phyloP scores from a whole-genome alignment of 1,140 invertebrate genomes.

The Sarcophaga bullata region DNA sequence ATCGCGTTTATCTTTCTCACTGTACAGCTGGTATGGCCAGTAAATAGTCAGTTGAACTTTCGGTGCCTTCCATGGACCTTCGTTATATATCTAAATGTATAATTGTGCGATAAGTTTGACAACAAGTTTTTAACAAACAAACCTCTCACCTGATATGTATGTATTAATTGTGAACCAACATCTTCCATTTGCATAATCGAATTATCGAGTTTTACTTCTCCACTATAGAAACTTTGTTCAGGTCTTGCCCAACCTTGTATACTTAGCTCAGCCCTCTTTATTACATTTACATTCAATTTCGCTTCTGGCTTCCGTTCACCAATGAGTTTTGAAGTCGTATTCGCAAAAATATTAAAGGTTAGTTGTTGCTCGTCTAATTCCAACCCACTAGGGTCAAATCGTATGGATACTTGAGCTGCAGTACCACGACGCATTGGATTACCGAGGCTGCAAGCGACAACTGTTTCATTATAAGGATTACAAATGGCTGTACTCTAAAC shows the following conservation, averaged over 20 bases:
- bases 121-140: neutral
- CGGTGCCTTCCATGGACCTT: conserved; percentile 85
- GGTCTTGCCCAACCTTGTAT: conserved; percentile 78
- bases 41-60: conserved; percentile 82
- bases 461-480: conserved; percentile 77
- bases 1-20: conserved; percentile 74
- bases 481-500: conserved; percentile 71
- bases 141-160: conserved; percentile 80
- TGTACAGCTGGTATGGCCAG: conserved; percentile 91
- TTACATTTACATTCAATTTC: conserved; percentile 73
- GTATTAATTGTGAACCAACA: conserved; percentile 84
- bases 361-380: conserved; percentile 77
- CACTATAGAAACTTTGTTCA: conserved; percentile 87
- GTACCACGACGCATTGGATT: conserved; percentile 79
- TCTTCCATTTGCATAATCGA: conserved; percentile 85
- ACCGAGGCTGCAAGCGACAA: conserved; percentile 84
- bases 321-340: conserved; percentile 85
- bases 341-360: conserved; percentile 79
- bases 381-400: conserved; percentile 82
- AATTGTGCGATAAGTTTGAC: too few relatives aligned
- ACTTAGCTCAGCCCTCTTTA: conserved; percentile 83
- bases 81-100: conserved; percentile 75
- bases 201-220: conserved; percentile 78
- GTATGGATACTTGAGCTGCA: conserved; percentile 72
- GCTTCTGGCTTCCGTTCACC: conserved; percentile 69